Percentiles rank a stretch among this genome's conserved stretches.
phyloP scores from a whole-genome alignment of 2,797 vertebrate species.

The Erethizon dorsatum region DNA sequence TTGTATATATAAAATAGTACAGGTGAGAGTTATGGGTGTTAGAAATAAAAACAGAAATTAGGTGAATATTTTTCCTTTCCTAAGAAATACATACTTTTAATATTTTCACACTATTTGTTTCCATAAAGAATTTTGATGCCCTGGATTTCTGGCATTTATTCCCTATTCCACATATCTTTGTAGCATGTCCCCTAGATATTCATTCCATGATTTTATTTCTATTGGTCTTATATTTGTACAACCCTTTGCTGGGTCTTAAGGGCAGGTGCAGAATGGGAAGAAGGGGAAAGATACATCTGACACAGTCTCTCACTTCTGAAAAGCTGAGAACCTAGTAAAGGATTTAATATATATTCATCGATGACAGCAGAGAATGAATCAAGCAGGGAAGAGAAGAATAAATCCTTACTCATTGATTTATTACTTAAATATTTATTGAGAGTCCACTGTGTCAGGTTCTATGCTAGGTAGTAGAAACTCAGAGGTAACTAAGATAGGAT shows the following conservation, averaged over 20 bases:
- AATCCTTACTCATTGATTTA: constrained; percentile 26
- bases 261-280: neutral
- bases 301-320: constrained; percentile 23
- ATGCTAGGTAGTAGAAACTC: neutral
- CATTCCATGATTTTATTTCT: constrained; percentile 44
- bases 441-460: neutral
- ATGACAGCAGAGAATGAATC: neutral
- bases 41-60: constrained; percentile 30
- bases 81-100: constrained; percentile 18
- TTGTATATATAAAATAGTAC: neutral
- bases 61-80: neutral
- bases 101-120: constrained; percentile 39
- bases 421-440: constrained; percentile 51
- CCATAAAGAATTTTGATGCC: neutral
- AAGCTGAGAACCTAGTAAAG: neutral
- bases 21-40: neutral
- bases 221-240: neutral
- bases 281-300: constrained; percentile 2
- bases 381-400: constrained; percentile 25
- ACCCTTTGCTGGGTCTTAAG: neutral
- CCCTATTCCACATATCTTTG: neutral
- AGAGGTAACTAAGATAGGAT: neutral
- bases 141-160: constrained; percentile 25
- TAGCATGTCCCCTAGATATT: neutral
- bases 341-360: neutral